Evolutionary conservation across 1,140 invertebrate genomes (phyloP).

Genomic region (Caerostris darwini): DNA sequence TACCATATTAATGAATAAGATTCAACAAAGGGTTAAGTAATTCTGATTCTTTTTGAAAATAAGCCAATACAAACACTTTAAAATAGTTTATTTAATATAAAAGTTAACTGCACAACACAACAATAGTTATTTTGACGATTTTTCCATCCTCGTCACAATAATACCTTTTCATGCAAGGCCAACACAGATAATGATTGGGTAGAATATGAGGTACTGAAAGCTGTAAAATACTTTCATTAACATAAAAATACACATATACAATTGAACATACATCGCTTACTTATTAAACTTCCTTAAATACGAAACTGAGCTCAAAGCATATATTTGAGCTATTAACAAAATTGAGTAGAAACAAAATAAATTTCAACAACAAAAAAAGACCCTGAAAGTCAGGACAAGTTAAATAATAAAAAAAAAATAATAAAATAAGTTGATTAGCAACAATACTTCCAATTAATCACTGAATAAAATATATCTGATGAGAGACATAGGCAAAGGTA

Average conservation of each 20-base stretch:
- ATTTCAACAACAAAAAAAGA: neutral
- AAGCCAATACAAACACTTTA: too few species aligned
- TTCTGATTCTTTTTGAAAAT: too few species aligned
- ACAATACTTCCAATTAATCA: neutral
- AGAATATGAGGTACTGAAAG: neutral
- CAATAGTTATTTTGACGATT: neutral
- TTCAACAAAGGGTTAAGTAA: too few species aligned
- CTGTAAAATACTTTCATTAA: slow-evolving; percentile 5
- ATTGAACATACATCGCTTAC: neutral
- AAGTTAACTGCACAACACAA: neutral
- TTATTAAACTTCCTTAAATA: neutral
- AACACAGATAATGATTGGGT: neutral
- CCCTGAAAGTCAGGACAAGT: too few species aligned
- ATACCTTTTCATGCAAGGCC: neutral
- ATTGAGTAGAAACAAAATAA: neutral
- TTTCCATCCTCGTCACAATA: neutral
- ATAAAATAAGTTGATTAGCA: neutral
- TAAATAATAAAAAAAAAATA: too few species aligned
- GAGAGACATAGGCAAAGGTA: slow-evolving; percentile 34
- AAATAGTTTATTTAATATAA: neutral
- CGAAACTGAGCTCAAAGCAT: neutral
- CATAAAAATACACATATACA: neutral
- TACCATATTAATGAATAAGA: too few species aligned
- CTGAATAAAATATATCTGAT: neutral
- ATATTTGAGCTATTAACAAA: neutral